Evolutionary conservation across 1,140 invertebrate species (phyloP).

Genomic region (Drosophila nebulosa): DNA sequence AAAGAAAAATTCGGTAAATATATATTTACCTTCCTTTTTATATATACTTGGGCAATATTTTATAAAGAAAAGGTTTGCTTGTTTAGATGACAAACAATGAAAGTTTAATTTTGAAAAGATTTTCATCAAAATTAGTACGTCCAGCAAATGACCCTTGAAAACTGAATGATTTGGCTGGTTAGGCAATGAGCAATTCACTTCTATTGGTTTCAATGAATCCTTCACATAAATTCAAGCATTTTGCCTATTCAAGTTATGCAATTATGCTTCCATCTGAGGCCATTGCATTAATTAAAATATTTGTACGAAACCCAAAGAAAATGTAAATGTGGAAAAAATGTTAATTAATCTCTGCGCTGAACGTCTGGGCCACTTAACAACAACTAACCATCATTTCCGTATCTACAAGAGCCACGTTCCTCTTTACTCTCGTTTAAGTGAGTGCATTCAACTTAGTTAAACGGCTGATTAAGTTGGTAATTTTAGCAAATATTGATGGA

Average conservation of each 20-base stretch:
- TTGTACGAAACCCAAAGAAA: neutral
- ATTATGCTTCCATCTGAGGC: neutral
- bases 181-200: neutral
- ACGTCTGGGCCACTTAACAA: neutral
- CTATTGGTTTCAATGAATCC: neutral
- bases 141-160: slow-evolving; percentile 1
- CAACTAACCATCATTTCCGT: neutral
- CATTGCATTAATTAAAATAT: neutral
- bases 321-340: neutral
- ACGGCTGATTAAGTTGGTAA: neutral
- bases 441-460: neutral
- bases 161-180: neutral
- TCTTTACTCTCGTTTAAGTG: neutral
- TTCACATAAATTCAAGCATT: neutral
- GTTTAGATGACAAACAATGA: slow-evolving; percentile 3
- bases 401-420: neutral
- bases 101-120: neutral
- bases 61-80: slow-evolving; percentile 6
- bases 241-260: neutral
- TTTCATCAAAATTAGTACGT: neutral
- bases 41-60: no score
- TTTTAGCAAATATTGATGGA: neutral
- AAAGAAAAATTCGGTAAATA: neutral
- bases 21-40: neutral
- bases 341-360: neutral